phyloP scores from a whole-genome alignment of 2,888 invertebrate species.

The Melieria omissa region DNA sequence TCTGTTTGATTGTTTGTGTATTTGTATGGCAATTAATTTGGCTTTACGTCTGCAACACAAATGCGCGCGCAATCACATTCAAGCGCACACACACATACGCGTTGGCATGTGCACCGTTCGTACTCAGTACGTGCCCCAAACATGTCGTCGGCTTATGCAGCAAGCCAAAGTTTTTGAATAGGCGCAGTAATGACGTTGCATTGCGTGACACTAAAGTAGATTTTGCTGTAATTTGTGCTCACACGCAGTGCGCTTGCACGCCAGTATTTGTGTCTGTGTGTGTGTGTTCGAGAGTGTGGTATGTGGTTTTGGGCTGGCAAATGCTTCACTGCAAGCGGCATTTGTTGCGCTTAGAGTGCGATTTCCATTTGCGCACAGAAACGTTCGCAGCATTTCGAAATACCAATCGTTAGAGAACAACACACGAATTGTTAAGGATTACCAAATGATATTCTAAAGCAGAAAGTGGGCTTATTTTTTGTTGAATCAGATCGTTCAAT shows the following conservation, averaged over 20 bases:
- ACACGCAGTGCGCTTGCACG: slow-evolving; percentile 1
- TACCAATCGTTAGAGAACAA: too few relatives aligned
- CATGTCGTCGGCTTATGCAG: background rate
- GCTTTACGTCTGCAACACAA: background rate
- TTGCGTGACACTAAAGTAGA: slow-evolving; percentile 21
- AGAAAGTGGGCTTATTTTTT: too few relatives aligned
- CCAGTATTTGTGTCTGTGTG: slow-evolving; percentile 24
- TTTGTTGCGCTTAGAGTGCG: too few relatives aligned
- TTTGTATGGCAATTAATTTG: slow-evolving; percentile 9
- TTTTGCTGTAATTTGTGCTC: slow-evolving; percentile 20
- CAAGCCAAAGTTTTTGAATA: background rate
- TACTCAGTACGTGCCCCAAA: too few relatives aligned
- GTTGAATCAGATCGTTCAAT: too few relatives aligned
- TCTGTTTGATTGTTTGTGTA: background rate
- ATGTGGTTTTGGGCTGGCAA: too few relatives aligned
- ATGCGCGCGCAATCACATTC: background rate
- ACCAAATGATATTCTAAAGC: too few relatives aligned
- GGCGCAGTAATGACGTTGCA: background rate
- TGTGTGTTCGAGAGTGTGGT: slow-evolving; percentile 30
- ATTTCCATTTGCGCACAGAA: too few relatives aligned
- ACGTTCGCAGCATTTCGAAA: too few relatives aligned
- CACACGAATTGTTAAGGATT: too few relatives aligned
- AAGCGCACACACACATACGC: background rate
- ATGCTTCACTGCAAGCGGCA: too few relatives aligned
- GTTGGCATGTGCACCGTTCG: too few relatives aligned